A percentile compares a stretch with the other conserved stretches of the same genome.
Conservation (phyloP, 2,113 vertebrate genomes). For the Danio rerio region DNA sequence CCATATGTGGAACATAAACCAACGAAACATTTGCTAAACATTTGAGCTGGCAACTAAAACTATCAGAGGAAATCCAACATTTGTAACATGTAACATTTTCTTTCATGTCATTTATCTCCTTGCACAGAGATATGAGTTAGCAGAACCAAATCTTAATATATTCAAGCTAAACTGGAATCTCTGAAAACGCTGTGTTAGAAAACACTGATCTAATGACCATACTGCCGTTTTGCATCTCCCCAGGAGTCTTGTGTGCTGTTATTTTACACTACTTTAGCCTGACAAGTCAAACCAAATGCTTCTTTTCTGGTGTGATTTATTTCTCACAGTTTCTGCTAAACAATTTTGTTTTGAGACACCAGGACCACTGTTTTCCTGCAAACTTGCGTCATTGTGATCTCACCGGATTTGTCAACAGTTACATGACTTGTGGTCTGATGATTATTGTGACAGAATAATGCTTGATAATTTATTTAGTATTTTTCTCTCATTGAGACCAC, state of each 20-base stretch:
- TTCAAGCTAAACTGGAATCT: not conserved
- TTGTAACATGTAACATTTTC: not conserved
- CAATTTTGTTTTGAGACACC: not conserved
- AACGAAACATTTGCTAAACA: constrained; percentile 33
- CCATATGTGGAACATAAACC: not conserved
- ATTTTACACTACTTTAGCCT: constrained; percentile 23
- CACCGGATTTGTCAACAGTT: constrained; percentile 21
- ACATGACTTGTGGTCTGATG: not conserved
- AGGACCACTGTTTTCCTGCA: not conserved
- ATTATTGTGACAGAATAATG: constrained; percentile 14
- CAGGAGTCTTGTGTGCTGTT: constrained; percentile 30
- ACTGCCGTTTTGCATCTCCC: constrained; percentile 8
- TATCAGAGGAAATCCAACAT: constrained; percentile 16
- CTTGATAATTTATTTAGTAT: not conserved
- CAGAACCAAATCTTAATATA: constrained; percentile 7
- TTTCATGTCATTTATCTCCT: not conserved
- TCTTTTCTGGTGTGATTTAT: not conserved
- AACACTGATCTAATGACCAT: constrained; percentile 10
- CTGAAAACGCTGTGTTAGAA: constrained; percentile 6
- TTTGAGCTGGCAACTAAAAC: not conserved
- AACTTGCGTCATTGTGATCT: constrained; percentile 24
- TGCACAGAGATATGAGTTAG: not conserved
- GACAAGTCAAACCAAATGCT: constrained; percentile 28
- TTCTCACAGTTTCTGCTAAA: not conserved
- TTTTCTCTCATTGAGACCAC: not conserved